Evolutionary conservation across 2,888 invertebrate genomes (phyloP), one percentile per base, ranked within the genome.

Genomic region (Polyploca ridens): DNA sequence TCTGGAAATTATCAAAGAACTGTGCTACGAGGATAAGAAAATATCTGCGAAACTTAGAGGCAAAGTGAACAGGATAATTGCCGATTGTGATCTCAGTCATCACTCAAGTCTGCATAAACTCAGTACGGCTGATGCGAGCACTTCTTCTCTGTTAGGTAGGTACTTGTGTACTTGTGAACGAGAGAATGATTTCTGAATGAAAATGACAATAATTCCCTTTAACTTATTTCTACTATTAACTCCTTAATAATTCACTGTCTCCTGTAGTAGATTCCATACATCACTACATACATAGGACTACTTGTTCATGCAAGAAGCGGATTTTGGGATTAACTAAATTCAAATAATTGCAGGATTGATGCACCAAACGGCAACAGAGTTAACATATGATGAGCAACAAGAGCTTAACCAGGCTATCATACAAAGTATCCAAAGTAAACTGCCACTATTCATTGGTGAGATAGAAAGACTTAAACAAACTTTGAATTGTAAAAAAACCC

Each of bases 321-420:
- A n/a, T 35, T 38, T 10, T 38, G 8, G 0, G 38, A 10, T 38
- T 38, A 38, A 10, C 38, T 11, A 10, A 38, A 38, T 38, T 14
- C 14, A 44, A 44, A 3, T 0, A 44, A 14, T 86, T 85, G 5
- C 79, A 94, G 94, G 94, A 16, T 83, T 93, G 46, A 84, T 91
- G 82, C 86, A 87, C 13, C 86, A 89, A 76, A 83, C 88, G n/a
- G 66, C 87, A 44, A 62, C 79, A 6, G 92, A 94, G 62, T 73
- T 94, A 13, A 85, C 88, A 64, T 94, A 86, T 75, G 91, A 93
- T 60, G 94, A 94, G 58, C 94, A 94, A 76, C 66, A 84, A 0
- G 93, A 93, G 74, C 79, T 94, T 1, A 94, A 93, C 68, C 86
- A 90, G 66, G 90, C 89, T 1, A 81, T 94, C 3, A 81, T 92